Base-by-base conservation (phyloP, 2,113 vertebrate species). In the Melanerpes aurifrons region DNA sequence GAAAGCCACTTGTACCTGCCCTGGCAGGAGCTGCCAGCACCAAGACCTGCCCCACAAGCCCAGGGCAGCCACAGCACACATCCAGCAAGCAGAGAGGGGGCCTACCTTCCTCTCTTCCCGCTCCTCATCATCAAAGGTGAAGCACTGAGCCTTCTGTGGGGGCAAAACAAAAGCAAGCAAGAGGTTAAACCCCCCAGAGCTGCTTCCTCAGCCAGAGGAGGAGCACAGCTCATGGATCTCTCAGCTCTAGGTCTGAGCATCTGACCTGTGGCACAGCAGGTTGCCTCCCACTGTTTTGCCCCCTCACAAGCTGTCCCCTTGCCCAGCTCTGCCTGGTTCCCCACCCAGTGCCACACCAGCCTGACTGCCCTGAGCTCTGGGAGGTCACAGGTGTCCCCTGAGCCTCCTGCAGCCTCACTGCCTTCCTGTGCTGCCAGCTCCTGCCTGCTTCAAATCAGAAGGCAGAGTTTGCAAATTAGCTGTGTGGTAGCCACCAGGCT, bases 71-170 rank as follows among this genome's bases (percentile, higher is more conserved):
- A 43, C 6, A 15, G 26, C 18, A 37, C 21, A 12, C 9, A 6
- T 21, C 4, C 3, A 6, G 12, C 61, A 45, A 16, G 35, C 57
- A 56, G 87, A 62, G 59, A 50, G 32, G 31, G 31, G 96, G 98
- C 98, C 98, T 98, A 99, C 99, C 98, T 98, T 97, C 97, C 98
- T 97, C 73, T 98, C 97, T 26, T 97, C 97, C 72, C 96, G 96
- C 10, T 98, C 98, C 67, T 98, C 98, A 59, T 96, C 97, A 0
- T 97, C 98, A 29, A 99, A 99, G 37, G 96, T 97, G 95, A 99
- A 99, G 94, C 98, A 98, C 94, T 98, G 98, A 48, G 95, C 98
- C 90, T 98, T 99, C 99, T 99, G 96, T 32, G 67, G 81, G 32
- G 83, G 32, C 53, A 67, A 97, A 72, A 91, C 12, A 66, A 21